phyloP scores from a whole-genome alignment of 2,113 vertebrate genomes.

The Nothobranchius kuhntae region DNA sequence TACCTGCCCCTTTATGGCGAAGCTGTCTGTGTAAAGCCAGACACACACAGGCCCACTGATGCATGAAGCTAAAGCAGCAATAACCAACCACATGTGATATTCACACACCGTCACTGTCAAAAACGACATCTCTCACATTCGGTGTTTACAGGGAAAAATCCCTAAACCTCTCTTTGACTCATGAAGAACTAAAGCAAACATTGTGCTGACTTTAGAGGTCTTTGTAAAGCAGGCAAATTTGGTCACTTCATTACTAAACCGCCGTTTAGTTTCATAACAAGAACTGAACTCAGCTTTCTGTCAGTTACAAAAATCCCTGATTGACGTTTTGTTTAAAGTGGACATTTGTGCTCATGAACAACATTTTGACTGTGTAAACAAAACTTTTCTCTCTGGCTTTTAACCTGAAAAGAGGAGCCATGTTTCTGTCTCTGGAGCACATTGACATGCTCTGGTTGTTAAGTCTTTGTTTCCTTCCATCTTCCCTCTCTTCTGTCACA shows the following conservation, averaged over 20 bases:
- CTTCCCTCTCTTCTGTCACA: conserved; percentile 10
- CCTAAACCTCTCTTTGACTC: conserved; percentile 13
- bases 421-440: neutral
- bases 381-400: conserved; percentile 35
- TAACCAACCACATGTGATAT: neutral
- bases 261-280: neutral
- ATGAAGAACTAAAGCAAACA: conserved; percentile 10
- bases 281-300: conserved; percentile 13
- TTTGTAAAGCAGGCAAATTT: neutral
- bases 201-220: conserved; percentile 5
- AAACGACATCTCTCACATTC: conserved; percentile 4
- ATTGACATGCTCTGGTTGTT: neutral
- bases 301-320: conserved; percentile 23
- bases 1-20: conserved; percentile 8
- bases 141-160: conserved; percentile 10
- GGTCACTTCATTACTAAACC: neutral
- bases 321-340: conserved; percentile 49
- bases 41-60: conserved; percentile 16
- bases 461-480: too few species aligned
- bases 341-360: conserved; percentile 36
- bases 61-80: conserved; percentile 11
- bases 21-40: conserved; percentile 5
- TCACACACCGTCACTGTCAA: conserved; percentile 2
- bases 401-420: conserved; percentile 31
- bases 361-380: conserved; percentile 57